Percentiles rank a stretch among this genome's conserved stretches.
phyloP scores from a whole-genome alignment of 2,888 invertebrate species.

The Caenorhabditis afra region DNA sequence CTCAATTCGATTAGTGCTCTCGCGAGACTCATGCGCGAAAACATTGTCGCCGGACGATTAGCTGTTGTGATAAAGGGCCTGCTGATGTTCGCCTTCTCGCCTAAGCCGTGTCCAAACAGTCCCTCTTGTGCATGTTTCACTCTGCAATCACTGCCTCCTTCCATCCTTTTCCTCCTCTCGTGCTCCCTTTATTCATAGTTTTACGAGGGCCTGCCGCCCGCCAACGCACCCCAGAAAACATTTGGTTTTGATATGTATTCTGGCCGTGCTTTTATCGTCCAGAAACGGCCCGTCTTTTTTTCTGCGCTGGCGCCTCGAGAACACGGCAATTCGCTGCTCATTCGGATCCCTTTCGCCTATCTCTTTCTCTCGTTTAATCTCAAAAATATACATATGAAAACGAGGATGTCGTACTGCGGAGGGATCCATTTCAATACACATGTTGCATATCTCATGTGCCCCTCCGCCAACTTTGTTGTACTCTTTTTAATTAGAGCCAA shows the following conservation, averaged over 20 bases:
- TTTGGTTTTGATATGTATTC: conserved; percentile 49
- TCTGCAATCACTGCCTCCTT: conserved; percentile 31
- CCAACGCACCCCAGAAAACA: conserved; percentile 28
- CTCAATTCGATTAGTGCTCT: conserved; percentile 14
- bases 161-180: neutral
- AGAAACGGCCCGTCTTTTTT: conserved; percentile 5
- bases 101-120: conserved; percentile 51
- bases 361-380: conserved; percentile 14
- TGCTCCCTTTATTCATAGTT: conserved; percentile 6
- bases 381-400: conserved; percentile 9
- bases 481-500: conserved; percentile 31
- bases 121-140: conserved; percentile 16
- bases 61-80: conserved; percentile 35
- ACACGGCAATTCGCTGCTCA: conserved; percentile 29
- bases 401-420: neutral
- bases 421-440: conserved; percentile 28
- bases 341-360: conserved; percentile 2
- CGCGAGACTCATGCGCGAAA: conserved; percentile 33
- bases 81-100: conserved; percentile 7
- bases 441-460: conserved; percentile 13
- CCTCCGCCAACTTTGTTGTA: conserved; percentile 15
- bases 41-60: conserved; percentile 37
- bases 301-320: conserved; percentile 4
- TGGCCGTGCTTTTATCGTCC: conserved; percentile 14
- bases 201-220: conserved; percentile 30